Percentiles rank a stretch among this genome's conserved stretches.
These are phyloP conservation scores for Discoglossus pictus DNA, from an alignment of 2,797 vertebrate species.

Conservation along the genomic window DNA sequence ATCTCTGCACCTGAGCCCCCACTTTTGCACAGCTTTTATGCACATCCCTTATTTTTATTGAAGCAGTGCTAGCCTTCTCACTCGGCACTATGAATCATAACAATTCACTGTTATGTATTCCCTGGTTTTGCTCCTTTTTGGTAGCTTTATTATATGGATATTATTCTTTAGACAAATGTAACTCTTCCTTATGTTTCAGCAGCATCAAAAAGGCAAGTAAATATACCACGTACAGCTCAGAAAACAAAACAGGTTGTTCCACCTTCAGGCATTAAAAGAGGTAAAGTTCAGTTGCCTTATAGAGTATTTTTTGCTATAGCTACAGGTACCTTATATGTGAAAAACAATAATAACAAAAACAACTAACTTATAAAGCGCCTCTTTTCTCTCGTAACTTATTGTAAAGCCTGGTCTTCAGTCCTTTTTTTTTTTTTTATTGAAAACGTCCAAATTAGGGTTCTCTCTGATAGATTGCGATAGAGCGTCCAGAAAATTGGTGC, in stretches of 20 bases:
- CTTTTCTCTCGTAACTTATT: too few relatives aligned
- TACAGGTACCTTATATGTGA: too few relatives aligned
- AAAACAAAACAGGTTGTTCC: constrained; percentile 96
- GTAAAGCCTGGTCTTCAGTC: too few relatives aligned
- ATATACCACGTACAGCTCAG: constrained; percentile 88
- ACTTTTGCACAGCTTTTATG: constrained; percentile 57
- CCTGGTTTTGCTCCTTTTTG: constrained; percentile 9
- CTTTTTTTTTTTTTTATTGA: too few relatives aligned
- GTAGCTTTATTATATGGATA: too few relatives aligned
- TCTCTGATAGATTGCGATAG: too few relatives aligned
- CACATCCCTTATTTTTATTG: constrained; percentile 57
- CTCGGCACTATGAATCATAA: constrained; percentile 58
- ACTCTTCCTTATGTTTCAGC: constrained; percentile 84
- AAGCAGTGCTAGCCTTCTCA: constrained; percentile 46
- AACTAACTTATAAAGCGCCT: too few relatives aligned
- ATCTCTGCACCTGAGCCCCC: constrained; percentile 57
- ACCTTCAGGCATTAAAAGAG: constrained; percentile 90
- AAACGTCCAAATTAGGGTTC: too few relatives aligned
- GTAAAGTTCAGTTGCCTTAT: constrained; percentile 73
- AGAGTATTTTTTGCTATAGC: too few relatives aligned
- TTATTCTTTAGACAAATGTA: constrained; percentile 67
- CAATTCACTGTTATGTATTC: constrained; percentile 55
- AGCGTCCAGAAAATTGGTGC: too few relatives aligned
- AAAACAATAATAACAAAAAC: too few relatives aligned
- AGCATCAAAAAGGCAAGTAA: constrained; percentile 87